Conservation (phyloP, 2,888 invertebrate genomes). For the Tetanocera ferruginea region DNA sequence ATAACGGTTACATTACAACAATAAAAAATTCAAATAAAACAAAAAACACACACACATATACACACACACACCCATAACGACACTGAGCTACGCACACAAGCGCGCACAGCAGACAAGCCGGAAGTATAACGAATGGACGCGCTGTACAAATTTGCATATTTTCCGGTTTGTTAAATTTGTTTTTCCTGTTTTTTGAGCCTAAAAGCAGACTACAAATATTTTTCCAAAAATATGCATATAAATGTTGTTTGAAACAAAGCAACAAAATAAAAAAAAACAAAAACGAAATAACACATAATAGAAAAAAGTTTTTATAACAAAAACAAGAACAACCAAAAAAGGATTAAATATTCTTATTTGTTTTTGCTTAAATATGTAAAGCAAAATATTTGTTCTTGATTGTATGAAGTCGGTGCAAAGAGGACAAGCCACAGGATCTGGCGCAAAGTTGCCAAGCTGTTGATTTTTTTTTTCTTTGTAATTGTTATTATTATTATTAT, state of each 20-base stretch:
- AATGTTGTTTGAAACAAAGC: not conserved
- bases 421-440: too few species aligned
- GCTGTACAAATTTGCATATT: constrained; percentile 46
- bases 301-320: not conserved
- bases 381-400: too few species aligned
- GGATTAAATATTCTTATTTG: not conserved
- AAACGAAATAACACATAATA: not conserved
- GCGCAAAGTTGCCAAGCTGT: too few species aligned
- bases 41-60: not conserved
- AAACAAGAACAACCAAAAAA: constrained; percentile 5
- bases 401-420: too few species aligned
- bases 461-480: too few species aligned
- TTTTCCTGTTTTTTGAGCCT: constrained; percentile 38
- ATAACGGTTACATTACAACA: constrained; percentile 18
- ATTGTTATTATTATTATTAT: too few species aligned
- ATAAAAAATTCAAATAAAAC: not conserved
- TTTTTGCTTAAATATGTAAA: not conserved
- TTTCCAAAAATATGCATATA: too few species aligned
- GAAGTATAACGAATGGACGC: constrained; percentile 11
- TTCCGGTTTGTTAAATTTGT: constrained; percentile 47
- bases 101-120: not conserved
- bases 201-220: constrained; percentile 5
- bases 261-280: not conserved
- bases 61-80: not conserved
- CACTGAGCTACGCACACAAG: not conserved